Percentiles rank a stretch among this genome's conserved stretches.
phyloP scores from a whole-genome alignment of 2,797 vertebrate genomes.

The Acomys russatus region DNA sequence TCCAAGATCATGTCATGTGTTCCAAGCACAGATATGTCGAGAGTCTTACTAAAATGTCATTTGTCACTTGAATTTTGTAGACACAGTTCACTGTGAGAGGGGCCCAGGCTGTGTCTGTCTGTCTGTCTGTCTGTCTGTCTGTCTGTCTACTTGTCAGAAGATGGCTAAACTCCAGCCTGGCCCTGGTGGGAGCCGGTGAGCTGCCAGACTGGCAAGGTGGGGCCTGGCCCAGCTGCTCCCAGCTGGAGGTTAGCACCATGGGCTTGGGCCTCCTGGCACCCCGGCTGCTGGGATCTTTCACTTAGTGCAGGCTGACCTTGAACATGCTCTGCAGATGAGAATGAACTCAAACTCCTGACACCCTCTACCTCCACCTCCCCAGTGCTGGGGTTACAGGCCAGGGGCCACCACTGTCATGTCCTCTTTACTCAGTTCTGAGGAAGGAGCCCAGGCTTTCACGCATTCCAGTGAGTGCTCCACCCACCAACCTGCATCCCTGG shows the following conservation, averaged over 20 bases:
- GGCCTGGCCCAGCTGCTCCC: background rate
- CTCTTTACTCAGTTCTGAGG: background rate
- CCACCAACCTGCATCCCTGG: background rate
- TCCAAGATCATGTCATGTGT: constrained; percentile 50
- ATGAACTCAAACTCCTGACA: background rate
- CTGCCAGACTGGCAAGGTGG: too few relatives aligned
- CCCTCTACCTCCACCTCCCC: background rate
- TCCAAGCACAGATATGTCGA: constrained; percentile 57
- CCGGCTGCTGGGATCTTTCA: background rate
- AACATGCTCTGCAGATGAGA: background rate
- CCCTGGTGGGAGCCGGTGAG: background rate
- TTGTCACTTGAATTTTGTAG: constrained; percentile 56
- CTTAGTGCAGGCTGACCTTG: background rate
- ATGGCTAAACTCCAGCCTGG: background rate
- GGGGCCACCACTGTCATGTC: background rate
- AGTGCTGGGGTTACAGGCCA: background rate
- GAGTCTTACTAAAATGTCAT: constrained; percentile 67
- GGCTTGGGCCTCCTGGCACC: background rate
- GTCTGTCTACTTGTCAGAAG: background rate
- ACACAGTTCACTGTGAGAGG: constrained; percentile 33
- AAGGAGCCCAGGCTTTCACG: background rate
- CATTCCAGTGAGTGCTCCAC: too few relatives aligned
- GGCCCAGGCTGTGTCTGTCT: background rate
- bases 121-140: background rate
- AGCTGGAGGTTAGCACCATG: background rate